Evolutionary conservation across 2,888 invertebrate genomes (phyloP).

Genomic region (Lissonota sp.): DNA sequence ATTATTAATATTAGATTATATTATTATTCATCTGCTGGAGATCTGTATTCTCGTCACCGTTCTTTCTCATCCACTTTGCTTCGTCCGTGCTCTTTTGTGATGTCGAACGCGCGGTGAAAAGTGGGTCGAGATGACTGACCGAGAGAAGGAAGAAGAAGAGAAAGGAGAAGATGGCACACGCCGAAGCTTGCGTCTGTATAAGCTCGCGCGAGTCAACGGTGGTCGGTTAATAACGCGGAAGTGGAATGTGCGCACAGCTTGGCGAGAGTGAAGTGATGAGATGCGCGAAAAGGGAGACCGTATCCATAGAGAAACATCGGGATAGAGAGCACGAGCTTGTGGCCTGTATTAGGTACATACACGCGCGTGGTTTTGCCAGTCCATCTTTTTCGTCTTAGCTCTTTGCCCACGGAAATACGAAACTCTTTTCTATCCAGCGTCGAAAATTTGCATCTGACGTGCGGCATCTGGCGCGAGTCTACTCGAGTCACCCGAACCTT

Average conservation of each 20-base stretch:
- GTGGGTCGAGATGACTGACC: constrained; percentile 63
- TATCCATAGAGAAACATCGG: constrained; percentile 11
- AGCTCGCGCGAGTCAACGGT: constrained; percentile 18
- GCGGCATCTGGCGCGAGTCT: constrained; percentile 26
- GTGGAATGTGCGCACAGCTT: constrained; percentile 38
- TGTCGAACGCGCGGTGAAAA: constrained; percentile 56
- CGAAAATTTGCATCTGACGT: constrained; percentile 48
- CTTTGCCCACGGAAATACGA: constrained; percentile 20
- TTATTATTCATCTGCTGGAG: too few relatives aligned
- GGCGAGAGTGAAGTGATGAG: constrained; percentile 53
- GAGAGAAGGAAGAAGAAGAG: constrained; percentile 34
- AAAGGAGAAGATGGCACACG: not conserved
- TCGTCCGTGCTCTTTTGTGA: constrained; percentile 47
- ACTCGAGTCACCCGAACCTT: constrained; percentile 23
- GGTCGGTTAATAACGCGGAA: constrained; percentile 58
- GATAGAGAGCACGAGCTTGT: constrained; percentile 35
- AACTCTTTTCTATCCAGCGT: constrained; percentile 44
- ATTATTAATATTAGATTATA: too few relatives aligned
- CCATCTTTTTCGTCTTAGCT: constrained; percentile 29
- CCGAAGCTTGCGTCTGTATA: constrained; percentile 23
- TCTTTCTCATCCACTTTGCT: constrained; percentile 23
- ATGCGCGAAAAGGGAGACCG: constrained; percentile 34
- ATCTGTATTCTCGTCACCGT: not conserved
- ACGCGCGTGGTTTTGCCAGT: constrained; percentile 39
- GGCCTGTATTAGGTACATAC: constrained; percentile 15